Conservation (phyloP, 2,113 vertebrate genomes). For the Siniperca knerii region DNA sequence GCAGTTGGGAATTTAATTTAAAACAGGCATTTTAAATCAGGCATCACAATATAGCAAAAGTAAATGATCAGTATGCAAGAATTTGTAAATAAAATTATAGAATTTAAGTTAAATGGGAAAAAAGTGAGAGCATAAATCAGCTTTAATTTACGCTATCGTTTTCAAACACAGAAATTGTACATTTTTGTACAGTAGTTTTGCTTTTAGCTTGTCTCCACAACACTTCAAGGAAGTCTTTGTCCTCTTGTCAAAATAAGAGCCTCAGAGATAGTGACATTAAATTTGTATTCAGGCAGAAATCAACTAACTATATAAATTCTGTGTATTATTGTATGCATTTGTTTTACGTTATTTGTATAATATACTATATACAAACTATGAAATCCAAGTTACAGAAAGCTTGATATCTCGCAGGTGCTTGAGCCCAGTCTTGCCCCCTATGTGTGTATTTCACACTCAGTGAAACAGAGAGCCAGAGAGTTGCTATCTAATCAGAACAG, state of each 20-base stretch:
- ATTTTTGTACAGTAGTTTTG: neutral
- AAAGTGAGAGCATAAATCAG: neutral
- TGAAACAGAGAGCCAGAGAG: conserved; percentile 22
- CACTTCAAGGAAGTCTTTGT: neutral
- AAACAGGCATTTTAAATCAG: neutral
- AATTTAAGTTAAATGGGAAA: neutral
- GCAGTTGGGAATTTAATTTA: neutral
- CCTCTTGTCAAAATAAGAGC: neutral
- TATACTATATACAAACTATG: neutral
- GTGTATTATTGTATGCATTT: neutral
- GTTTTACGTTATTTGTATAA: neutral
- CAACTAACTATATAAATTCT: neutral
- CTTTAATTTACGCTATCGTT: neutral
- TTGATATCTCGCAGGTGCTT: neutral
- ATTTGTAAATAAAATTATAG: neutral
- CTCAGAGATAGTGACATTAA: neutral
- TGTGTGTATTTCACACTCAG: conserved; percentile 45
- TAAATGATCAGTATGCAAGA: neutral
- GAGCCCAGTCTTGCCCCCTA: neutral
- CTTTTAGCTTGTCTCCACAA: neutral
- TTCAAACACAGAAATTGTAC: neutral
- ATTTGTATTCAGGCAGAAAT: neutral
- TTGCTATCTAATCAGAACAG: conserved; percentile 54
- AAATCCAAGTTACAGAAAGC: neutral
- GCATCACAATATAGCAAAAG: neutral